These are phyloP conservation scores for Amblyteles armatorius DNA, from an alignment of 2,888 invertebrate genomes.

Conservation along the genomic window DNA sequence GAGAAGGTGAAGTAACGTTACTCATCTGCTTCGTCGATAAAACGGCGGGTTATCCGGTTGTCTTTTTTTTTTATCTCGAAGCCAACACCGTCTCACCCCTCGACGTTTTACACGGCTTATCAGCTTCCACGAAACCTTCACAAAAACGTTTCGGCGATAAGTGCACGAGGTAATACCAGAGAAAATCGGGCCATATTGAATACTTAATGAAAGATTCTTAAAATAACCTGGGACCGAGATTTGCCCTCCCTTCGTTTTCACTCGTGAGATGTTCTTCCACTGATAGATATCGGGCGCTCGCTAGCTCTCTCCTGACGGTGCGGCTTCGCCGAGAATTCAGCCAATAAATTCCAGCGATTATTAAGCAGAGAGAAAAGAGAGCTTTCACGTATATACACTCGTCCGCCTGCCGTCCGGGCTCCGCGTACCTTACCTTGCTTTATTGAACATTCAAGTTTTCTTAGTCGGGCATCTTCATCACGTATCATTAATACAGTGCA, in stretches of 20 bases:
- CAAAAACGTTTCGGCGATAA: slow-evolving; percentile 32
- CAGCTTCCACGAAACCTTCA: slow-evolving; percentile 38
- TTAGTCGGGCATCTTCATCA: slow-evolving; percentile 14
- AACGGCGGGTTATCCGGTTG: background rate
- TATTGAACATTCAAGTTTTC: slow-evolving; percentile 61
- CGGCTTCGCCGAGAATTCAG: slow-evolving; percentile 70
- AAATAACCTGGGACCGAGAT: slow-evolving; percentile 73
- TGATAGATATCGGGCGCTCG: slow-evolving; percentile 31
- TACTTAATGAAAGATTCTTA: slow-evolving; percentile 80
- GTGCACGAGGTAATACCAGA: slow-evolving; percentile 51
- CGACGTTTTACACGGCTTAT: slow-evolving; percentile 25
- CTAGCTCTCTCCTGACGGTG: slow-evolving; percentile 37
- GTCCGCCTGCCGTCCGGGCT: slow-evolving; percentile 30
- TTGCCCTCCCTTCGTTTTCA: slow-evolving; percentile 33
- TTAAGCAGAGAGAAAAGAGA: slow-evolving; percentile 75
- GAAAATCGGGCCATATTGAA: slow-evolving; percentile 76
- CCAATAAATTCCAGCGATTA: slow-evolving; percentile 81
- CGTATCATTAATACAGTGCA: background rate
- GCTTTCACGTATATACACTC: slow-evolving; percentile 21
- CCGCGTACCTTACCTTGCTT: slow-evolving; percentile 27
- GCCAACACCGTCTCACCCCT: background rate
- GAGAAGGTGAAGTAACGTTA: slow-evolving; percentile 3
- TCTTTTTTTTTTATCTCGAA: slow-evolving; percentile 1
- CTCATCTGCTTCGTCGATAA: slow-evolving; percentile 23
- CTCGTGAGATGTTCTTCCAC: slow-evolving; percentile 34